phyloP scores from a whole-genome alignment of 2,888 invertebrate genomes.

The Drosophila ustulata region DNA sequence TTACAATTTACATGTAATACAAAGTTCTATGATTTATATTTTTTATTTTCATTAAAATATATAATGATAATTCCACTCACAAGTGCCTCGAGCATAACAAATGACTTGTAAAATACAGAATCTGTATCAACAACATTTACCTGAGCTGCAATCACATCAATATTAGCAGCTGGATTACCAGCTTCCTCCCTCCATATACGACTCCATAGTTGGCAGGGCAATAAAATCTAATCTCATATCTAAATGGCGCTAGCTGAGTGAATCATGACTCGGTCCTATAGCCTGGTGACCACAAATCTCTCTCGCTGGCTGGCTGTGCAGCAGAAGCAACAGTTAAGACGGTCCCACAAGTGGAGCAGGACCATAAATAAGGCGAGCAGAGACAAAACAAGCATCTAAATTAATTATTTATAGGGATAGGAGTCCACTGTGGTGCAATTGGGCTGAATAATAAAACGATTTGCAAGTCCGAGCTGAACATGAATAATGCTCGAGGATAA shows the following conservation, averaged over 20 bases:
- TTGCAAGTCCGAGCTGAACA: constrained; percentile 70
- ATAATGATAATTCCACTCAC: no score
- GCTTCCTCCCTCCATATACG: constrained; percentile 8
- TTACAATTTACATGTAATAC: no score
- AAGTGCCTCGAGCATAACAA: background rate
- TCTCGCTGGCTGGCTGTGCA: constrained; percentile 5
- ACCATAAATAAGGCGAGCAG: constrained; percentile 59
- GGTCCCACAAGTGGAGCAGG: constrained; percentile 13
- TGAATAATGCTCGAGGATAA: constrained; percentile 57
- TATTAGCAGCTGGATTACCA: background rate
- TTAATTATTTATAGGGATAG: constrained; percentile 74
- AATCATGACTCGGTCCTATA: constrained; percentile 36
- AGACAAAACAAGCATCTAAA: constrained; percentile 67
- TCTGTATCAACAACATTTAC: background rate
- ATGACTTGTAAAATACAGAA: background rate
- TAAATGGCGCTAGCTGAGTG: constrained; percentile 51
- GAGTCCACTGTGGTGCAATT: constrained; percentile 61
- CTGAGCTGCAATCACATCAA: background rate
- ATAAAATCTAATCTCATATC: constrained; percentile 69
- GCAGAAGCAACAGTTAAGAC: constrained; percentile 58
- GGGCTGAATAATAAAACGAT: constrained; percentile 76
- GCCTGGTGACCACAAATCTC: constrained; percentile 55
- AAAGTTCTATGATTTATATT: no score
- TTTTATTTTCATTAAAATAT: no score
- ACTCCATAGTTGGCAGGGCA: constrained; percentile 28